Base-by-base conservation (phyloP, 2,888 invertebrate species). In the Ischnus inquisitorius region DNA sequence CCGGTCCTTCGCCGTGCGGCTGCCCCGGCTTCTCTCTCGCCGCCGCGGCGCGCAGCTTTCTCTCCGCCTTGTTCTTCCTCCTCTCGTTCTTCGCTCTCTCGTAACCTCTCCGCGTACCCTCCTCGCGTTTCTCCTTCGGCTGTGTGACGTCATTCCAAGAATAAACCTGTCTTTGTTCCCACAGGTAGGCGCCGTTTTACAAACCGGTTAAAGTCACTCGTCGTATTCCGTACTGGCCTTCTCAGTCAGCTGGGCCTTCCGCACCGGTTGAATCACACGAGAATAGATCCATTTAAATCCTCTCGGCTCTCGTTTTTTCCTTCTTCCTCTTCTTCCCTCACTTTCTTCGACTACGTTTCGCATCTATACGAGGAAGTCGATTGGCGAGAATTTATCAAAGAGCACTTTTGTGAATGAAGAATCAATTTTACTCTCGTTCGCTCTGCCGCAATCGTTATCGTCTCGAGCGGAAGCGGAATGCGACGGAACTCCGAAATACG, bases 161-260 rank as follows among this genome's bases (percentile, higher is more conserved):
- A 60, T 28, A 75, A 92, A 91, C 92, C 91, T 88, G 92, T 92
- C 92, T 92, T 92, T 92, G 92, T 92, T 91, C 92, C 89, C 90
- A 91, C 89, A 88, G 87, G 57, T 60, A 60, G 57, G 87, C 89
- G 90, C 90, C 89, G 89, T 89, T 90, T 89, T 86, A 88, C 90
- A 87, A 92, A 92, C 92, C 92, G 92, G 92, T 92, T 91, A 89
- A 43, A 72, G 51, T 34, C 71, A 54, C 25, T 64, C 62, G 78
- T 85, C 84, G 78, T 87, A 88, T 90, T 89, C 90, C 89, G 89
- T 90, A 89, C 91, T 51, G 22, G 22, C 67, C 48, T 25, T 34
- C 75, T 48, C 65, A 87, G 91, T 92, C 92, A 92, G 92, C 92
- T 92, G 92, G 82, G 80, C 85, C 34, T 34, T 86, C 83, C 54